phyloP scores from a whole-genome alignment of 1,140 invertebrate genomes.

The Idris sp. region DNA sequence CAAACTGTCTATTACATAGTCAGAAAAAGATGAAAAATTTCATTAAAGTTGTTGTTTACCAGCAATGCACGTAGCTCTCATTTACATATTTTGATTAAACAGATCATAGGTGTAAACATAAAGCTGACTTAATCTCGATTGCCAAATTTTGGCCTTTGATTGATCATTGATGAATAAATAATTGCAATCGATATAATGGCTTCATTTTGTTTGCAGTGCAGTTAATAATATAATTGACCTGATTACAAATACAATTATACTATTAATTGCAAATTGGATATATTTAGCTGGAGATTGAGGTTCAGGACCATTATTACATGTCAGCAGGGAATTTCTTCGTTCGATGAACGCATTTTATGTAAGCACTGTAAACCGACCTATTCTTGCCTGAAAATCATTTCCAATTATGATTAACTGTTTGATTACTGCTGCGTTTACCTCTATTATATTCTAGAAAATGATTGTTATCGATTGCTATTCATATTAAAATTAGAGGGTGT shows the following conservation, averaged over 20 bases:
- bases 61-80: conserved; percentile 22
- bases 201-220: conserved; percentile 12
- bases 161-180: conserved; percentile 1
- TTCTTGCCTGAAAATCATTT: too few relatives aligned
- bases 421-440: conserved; percentile 28
- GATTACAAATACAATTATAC: conserved; percentile 38
- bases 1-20: too few relatives aligned
- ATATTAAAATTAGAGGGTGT: conserved; percentile 1
- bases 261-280: conserved; percentile 22
- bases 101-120: conserved; percentile 10
- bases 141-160: conserved; percentile 8
- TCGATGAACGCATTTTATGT: too few relatives aligned
- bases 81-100: conserved; percentile 47
- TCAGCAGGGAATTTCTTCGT: too few relatives aligned
- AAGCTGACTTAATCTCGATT: background rate
- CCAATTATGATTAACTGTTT: too few relatives aligned
- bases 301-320: too few relatives aligned
- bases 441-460: conserved; percentile 1
- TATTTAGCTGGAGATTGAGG: too few relatives aligned
- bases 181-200: conserved; percentile 4
- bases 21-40: too few relatives aligned
- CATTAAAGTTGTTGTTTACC: too few relatives aligned
- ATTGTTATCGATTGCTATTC: conserved; percentile 8
- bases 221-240: conserved; percentile 39
- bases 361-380: too few relatives aligned